Evolutionary conservation across 2,113 vertebrate species (phyloP).

Genomic region (Nesoenas mayeri): DNA sequence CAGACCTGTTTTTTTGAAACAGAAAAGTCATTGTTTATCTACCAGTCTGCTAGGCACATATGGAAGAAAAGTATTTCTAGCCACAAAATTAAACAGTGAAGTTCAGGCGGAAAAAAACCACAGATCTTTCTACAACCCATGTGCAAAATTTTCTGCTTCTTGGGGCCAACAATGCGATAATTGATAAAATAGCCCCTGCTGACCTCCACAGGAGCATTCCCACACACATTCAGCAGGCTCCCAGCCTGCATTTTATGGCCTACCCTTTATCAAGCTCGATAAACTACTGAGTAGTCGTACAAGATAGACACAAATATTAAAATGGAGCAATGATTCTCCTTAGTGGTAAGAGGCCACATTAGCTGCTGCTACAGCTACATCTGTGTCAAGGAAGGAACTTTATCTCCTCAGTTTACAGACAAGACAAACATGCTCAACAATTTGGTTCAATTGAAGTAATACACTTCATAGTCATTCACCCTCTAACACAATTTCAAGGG

Average conservation of each 20-base stretch:
- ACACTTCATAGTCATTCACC: neutral
- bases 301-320: neutral
- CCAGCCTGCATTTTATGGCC: neutral
- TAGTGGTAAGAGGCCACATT: neutral
- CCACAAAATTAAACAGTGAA: neutral
- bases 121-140: neutral
- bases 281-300: neutral
- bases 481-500: neutral
- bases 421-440: neutral
- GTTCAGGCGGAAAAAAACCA: neutral
- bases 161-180: rapidly evolving
- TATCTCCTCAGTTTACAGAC: neutral
- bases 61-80: neutral
- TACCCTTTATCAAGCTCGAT: neutral
- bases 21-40: neutral
- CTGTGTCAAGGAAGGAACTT: neutral
- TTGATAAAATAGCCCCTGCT: rapidly evolving
- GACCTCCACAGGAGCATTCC: neutral
- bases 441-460: neutral
- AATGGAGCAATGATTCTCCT: neutral
- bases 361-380: neutral
- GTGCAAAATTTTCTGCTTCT: neutral
- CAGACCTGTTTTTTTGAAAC: neutral
- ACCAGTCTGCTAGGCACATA: neutral
- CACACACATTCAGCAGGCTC: rapidly evolving